Evolutionary conservation across 2,797 vertebrate genomes (phyloP).

Genomic region (Bryconaethiops microstoma): DNA sequence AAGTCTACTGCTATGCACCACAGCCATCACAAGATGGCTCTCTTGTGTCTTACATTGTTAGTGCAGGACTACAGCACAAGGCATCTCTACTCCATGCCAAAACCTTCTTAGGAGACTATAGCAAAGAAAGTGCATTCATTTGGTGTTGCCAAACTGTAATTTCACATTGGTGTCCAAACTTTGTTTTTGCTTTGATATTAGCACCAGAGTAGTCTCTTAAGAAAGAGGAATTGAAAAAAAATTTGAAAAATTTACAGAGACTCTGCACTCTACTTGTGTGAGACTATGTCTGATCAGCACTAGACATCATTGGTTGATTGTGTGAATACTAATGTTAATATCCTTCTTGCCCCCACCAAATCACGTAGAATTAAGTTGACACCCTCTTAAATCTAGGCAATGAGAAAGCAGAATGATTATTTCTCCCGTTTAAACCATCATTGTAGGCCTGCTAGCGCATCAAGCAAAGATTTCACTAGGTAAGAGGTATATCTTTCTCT

Average conservation of each 20-base stretch:
- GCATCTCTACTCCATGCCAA: conserved; percentile 55
- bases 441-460: conserved; percentile 49
- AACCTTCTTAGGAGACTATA: conserved; percentile 66
- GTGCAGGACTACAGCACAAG: conserved; percentile 49
- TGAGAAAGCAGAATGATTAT: conserved; percentile 40
- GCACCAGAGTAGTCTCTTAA: conserved; percentile 56
- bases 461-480: conserved; percentile 52
- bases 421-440: conserved; percentile 33
- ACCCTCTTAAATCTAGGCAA: conserved; percentile 53
- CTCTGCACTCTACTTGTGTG: conserved; percentile 34
- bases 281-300: conserved; percentile 30
- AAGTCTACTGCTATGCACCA: conserved; percentile 73
- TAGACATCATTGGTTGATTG: conserved; percentile 46
- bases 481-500: conserved; percentile 63
- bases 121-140: conserved; percentile 1
- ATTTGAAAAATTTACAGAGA: conserved; percentile 40
- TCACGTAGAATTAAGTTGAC: conserved; percentile 44
- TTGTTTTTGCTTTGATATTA: background rate
- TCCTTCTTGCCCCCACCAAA: conserved; percentile 38
- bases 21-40: conserved; percentile 68
- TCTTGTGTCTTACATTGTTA: conserved; percentile 58
- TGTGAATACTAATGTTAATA: conserved; percentile 51
- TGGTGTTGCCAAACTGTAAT: background rate
- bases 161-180: background rate
- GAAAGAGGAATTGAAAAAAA: conserved; percentile 53